Conservation (phyloP, 1,140 invertebrate species). For the Microplitis demolitor region DNA sequence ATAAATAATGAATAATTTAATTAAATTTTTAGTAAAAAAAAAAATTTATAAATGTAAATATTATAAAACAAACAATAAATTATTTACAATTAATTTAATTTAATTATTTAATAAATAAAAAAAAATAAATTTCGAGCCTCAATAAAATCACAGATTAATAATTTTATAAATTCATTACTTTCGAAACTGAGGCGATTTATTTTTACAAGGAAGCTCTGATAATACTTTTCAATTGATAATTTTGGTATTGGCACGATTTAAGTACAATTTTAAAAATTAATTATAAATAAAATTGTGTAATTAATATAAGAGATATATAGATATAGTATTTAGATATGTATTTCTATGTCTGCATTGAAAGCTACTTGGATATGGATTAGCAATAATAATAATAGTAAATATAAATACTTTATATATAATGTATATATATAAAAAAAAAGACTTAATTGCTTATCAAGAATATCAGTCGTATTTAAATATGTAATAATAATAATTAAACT, state of each 20-base stretch:
- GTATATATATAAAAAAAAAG: neutral
- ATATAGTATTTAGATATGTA: neutral
- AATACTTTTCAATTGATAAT: neutral
- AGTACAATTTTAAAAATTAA: neutral
- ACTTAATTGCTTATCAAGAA: slow-evolving; percentile 14
- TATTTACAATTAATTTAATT: neutral
- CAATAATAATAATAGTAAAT: neutral
- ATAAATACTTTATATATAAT: neutral
- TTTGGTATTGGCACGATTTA: neutral
- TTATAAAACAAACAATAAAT: neutral
- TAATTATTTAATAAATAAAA: too few species aligned
- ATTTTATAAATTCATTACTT: neutral
- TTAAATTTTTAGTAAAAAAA: too few species aligned
- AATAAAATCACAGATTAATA: neutral
- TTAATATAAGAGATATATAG: too few species aligned
- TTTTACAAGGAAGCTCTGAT: neutral
- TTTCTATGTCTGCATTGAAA: neutral
- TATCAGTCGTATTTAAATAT: slow-evolving; percentile 16
- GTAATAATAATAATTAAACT: neutral
- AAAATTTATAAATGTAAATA: too few species aligned
- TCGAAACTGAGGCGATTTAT: neutral
- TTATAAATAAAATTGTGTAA: too few species aligned
- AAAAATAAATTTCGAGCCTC: neutral
- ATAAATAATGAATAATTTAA: too few species aligned
- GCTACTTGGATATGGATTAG: neutral